Conservation (phyloP, 2,888 invertebrate species). For the Spisula solida region DNA sequence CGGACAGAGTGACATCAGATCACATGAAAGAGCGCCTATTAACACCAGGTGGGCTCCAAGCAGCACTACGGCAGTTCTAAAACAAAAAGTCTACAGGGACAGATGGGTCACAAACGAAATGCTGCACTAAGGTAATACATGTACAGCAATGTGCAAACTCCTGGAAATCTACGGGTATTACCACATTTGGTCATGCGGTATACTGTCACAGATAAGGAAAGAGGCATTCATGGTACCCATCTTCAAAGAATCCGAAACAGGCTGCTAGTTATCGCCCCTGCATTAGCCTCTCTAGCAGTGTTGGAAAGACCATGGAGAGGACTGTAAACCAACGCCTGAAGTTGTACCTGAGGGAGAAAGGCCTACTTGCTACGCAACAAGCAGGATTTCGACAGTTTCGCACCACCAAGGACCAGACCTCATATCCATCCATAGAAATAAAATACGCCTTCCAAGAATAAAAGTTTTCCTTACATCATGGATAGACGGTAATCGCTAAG, state of each 20-base stretch:
- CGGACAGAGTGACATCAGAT: no score
- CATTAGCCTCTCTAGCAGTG: no score
- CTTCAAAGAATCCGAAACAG: background rate
- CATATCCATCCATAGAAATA: slow-evolving; percentile 36
- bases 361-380: slow-evolving; percentile 53
- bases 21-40: no score
- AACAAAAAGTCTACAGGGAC: slow-evolving; percentile 31
- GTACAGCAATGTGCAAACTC: slow-evolving; percentile 1
- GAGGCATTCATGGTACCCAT: slow-evolving; percentile 20
- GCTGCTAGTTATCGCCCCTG: no score
- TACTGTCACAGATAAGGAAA: slow-evolving; percentile 26
- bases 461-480: slow-evolving; percentile 46
- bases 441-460: slow-evolving; percentile 31
- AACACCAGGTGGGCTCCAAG: no score
- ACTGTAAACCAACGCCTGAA: slow-evolving; percentile 22
- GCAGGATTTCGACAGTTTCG: slow-evolving; percentile 40
- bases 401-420: slow-evolving; percentile 53
- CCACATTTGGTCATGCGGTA: slow-evolving; percentile 6
- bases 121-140: background rate
- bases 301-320: no score
- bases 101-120: slow-evolving; percentile 29
- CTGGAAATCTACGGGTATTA: background rate
- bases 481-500: no score
- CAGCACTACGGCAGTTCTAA: no score
- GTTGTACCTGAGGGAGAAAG: slow-evolving; percentile 49